Conservation (phyloP, 2,797 vertebrate genomes). For the Malurus leucopterus region DNA sequence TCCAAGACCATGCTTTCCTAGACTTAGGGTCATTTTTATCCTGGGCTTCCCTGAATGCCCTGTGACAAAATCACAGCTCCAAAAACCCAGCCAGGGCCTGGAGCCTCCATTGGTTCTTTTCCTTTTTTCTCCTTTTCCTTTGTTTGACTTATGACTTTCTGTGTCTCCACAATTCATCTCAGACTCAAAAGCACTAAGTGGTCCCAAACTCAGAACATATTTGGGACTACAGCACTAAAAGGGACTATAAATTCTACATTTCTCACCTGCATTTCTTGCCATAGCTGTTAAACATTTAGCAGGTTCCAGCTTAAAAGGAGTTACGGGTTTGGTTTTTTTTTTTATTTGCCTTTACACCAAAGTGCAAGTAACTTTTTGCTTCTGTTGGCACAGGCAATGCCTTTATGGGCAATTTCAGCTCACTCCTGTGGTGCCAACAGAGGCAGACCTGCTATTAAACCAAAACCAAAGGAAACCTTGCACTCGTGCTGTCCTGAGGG, state of each 20-base stretch:
- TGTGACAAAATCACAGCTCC: not conserved
- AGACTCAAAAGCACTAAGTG: not conserved
- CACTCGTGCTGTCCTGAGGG: too few relatives aligned
- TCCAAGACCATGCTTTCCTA: not conserved
- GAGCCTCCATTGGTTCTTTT: not conserved
- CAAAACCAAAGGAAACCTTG: not conserved
- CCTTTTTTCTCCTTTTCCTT: not conserved
- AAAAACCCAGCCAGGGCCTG: not conserved
- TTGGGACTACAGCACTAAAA: not conserved
- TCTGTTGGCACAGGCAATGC: not conserved
- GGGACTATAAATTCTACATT: not conserved
- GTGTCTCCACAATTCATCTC: not conserved
- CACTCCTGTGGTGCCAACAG: not conserved
- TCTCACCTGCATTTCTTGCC: not conserved
- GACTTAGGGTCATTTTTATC: not conserved
- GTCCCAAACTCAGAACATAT: not conserved
- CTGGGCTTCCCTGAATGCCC: not conserved
- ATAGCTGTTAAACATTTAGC: not conserved
- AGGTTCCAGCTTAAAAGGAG: not conserved
- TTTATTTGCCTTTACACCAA: not conserved
- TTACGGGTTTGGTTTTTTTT: accelerated
- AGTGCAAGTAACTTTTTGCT: not conserved
- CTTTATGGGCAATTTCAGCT: not conserved
- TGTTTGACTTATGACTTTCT: not conserved
- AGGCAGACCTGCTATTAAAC: not conserved